Percentiles rank a stretch among this genome's conserved stretches.
These are phyloP conservation scores for Sarcoramphus papa DNA, from an alignment of 2,797 vertebrate genomes.

Conservation along the genomic window DNA sequence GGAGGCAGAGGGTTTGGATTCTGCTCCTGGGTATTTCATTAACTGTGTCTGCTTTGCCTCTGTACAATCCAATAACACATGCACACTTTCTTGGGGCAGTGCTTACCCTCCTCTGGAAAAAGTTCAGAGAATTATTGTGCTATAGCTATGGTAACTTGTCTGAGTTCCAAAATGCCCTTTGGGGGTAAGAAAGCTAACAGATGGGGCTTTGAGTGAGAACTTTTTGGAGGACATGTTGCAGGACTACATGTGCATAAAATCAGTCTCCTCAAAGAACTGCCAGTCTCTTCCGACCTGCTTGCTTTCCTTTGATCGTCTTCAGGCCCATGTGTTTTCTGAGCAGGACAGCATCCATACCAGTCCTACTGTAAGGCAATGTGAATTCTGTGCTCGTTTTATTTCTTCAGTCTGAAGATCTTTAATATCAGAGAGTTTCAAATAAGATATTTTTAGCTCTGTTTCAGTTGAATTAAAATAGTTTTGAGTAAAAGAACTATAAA, in stretches of 20 bases:
- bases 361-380: not conserved
- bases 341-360: not conserved
- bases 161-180: not conserved
- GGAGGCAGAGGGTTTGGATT: not conserved
- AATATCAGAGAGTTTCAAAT: not conserved
- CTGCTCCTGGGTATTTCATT: not conserved
- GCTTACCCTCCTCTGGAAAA: not conserved
- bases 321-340: not conserved
- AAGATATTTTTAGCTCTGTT: not conserved
- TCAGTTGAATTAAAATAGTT: not conserved
- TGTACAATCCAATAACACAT: not conserved
- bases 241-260: not conserved
- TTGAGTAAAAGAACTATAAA: not conserved
- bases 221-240: not conserved
- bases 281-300: not conserved
- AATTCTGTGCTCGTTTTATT: not conserved
- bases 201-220: not conserved
- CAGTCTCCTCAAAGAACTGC: not conserved
- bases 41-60: not conserved
- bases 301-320: slow-evolving; percentile 34
- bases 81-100: not conserved
- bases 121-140: not conserved
- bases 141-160: not conserved
- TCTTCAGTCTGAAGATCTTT: not conserved
- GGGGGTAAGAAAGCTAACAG: not conserved